Conservation (phyloP, 1,140 invertebrate genomes). For the Meloidogyne chitwoodi region DNA sequence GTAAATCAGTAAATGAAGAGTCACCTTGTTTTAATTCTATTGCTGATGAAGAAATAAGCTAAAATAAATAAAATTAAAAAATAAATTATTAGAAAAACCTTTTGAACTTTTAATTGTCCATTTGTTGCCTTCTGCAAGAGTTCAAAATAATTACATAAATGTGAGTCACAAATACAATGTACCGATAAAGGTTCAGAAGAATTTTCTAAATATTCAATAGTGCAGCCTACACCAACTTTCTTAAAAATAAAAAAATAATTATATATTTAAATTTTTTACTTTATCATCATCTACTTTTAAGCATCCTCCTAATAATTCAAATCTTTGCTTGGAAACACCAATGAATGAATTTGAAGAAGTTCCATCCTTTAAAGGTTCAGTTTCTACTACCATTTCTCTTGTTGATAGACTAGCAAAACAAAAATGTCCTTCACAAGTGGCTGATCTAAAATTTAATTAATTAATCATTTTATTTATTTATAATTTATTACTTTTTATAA, state of each 20-base stretch:
- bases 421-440: slow-evolving; percentile 58
- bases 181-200: slow-evolving; percentile 40
- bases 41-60: background rate
- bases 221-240: slow-evolving; percentile 55
- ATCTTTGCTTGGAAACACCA: slow-evolving; percentile 40
- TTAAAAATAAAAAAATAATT: slow-evolving; percentile 29
- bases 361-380: slow-evolving; percentile 18
- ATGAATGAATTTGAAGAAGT: slow-evolving; percentile 20
- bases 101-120: background rate
- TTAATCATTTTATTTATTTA: background rate
- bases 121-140: background rate
- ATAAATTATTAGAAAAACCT: background rate
- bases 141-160: slow-evolving; percentile 56
- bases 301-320: slow-evolving; percentile 56
- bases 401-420: slow-evolving; percentile 57
- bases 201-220: slow-evolving; percentile 52
- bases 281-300: slow-evolving; percentile 58
- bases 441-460: slow-evolving; percentile 43
- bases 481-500: slow-evolving; percentile 51
- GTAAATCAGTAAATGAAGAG: background rate
- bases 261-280: slow-evolving; percentile 22
- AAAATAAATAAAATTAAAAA: background rate
- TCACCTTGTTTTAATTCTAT: background rate
- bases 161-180: slow-evolving; percentile 58
- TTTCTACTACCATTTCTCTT: slow-evolving; percentile 52